phyloP scores from a whole-genome alignment of 2,113 vertebrate genomes.

The Apistogramma diplotaenia region DNA sequence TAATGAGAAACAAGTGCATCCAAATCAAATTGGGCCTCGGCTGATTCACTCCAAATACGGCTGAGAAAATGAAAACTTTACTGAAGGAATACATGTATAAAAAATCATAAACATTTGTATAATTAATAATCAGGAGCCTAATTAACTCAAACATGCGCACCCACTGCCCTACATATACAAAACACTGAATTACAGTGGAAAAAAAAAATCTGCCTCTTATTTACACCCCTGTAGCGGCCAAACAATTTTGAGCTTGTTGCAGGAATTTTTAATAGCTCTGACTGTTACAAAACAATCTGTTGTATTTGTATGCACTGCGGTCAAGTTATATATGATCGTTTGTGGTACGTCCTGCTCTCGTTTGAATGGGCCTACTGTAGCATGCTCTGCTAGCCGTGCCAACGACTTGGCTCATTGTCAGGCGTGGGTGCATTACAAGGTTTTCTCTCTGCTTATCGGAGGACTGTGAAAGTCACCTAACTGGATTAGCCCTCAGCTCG shows the following conservation, averaged over 20 bases:
- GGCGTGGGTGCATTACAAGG: constrained; percentile 67
- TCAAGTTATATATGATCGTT: constrained; percentile 20
- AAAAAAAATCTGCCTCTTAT: background rate
- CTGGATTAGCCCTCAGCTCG: constrained; percentile 71
- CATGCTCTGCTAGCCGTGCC: constrained; percentile 16
- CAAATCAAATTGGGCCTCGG: constrained; percentile 19
- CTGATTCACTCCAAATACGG: constrained; percentile 9
- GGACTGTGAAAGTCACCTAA: constrained; percentile 81
- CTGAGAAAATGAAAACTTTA: constrained; percentile 17
- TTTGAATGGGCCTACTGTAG: constrained; percentile 27
- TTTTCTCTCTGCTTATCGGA: constrained; percentile 68
- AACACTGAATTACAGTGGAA: constrained; percentile 12
- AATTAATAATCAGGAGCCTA: constrained; percentile 54
- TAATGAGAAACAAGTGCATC: constrained; percentile 46
- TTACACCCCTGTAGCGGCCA: constrained; percentile 18
- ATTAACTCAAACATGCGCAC: constrained; percentile 52
- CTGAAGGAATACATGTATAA: constrained; percentile 60
- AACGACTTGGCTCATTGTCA: constrained; percentile 62
- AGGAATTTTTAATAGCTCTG: constrained; percentile 14
- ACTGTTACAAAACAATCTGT: constrained; percentile 18
- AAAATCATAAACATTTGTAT: constrained; percentile 46
- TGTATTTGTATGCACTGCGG: background rate
- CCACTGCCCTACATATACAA: constrained; percentile 56
- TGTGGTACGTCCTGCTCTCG: background rate
- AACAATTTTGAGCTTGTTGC: background rate